These are phyloP conservation scores for Hypomecis punctinalis DNA, from an alignment of 2,888 invertebrate genomes.

Conservation along the genomic window DNA sequence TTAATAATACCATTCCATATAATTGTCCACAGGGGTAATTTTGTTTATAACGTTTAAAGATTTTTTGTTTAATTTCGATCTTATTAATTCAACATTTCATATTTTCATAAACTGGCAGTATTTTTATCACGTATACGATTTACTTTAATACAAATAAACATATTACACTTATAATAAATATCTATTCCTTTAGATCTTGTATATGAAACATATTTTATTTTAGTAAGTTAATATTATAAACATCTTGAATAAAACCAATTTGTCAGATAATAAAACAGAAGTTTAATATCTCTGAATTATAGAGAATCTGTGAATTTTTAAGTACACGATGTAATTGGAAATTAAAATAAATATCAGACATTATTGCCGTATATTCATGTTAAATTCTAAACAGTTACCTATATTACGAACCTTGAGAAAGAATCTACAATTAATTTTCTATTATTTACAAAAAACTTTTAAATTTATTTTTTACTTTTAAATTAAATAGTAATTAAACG, in stretches of 20 bases:
- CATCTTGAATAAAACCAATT: too few species aligned
- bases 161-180: too few species aligned
- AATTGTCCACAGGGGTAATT: not conserved
- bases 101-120: slow-evolving; percentile 78
- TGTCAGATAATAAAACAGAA: too few species aligned
- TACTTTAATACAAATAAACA: slow-evolving; percentile 8
- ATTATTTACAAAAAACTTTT: slow-evolving; percentile 28
- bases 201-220: not conserved
- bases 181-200: not conserved
- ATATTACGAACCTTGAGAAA: slow-evolving; percentile 42
- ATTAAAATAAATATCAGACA: slow-evolving; percentile 51
- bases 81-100: slow-evolving; percentile 54
- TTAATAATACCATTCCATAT: too few species aligned
- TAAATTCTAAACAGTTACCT: slow-evolving; percentile 25
- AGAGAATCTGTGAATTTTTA: not conserved
- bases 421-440: slow-evolving; percentile 27
- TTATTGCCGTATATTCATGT: slow-evolving; percentile 67
- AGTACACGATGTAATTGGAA: slow-evolving; percentile 29
- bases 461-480: not conserved
- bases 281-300: too few species aligned
- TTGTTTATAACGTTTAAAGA: not conserved
- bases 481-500: slow-evolving; percentile 9
- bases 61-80: slow-evolving; percentile 47
- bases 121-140: slow-evolving; percentile 75
- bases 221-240: not conserved